Conservation (phyloP, 2,113 vertebrate genomes). For the Orientallactaga bullata region DNA sequence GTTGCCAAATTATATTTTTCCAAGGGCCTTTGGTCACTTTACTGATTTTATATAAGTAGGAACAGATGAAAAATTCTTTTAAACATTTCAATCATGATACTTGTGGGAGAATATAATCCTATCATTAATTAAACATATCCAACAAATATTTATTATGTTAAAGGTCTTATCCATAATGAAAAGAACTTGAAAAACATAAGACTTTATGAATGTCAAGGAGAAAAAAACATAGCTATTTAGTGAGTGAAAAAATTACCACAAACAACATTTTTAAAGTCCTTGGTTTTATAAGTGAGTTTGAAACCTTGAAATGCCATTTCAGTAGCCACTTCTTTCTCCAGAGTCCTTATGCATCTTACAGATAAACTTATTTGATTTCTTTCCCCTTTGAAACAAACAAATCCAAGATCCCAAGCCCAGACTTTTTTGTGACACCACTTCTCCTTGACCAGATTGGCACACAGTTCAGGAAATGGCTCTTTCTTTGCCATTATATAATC, state of each 20-base stretch:
- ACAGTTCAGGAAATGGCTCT: background rate
- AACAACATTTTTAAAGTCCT: background rate
- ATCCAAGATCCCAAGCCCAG: background rate
- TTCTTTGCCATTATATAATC: background rate
- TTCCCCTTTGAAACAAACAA: background rate
- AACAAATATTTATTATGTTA: background rate
- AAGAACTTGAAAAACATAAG: background rate
- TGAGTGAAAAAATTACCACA: conserved; percentile 12
- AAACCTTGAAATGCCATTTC: background rate
- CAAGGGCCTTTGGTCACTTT: conserved; percentile 21
- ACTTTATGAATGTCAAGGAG: background rate
- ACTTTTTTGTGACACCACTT: background rate
- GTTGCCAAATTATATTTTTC: conserved; percentile 39
- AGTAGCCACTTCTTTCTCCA: background rate
- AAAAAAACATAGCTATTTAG: background rate
- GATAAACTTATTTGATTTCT: conserved; percentile 34
- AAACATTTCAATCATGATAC: conserved; percentile 3
- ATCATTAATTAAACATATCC: background rate
- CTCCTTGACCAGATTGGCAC: background rate
- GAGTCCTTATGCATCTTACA: background rate
- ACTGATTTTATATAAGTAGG: conserved; percentile 19
- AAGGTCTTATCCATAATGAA: background rate
- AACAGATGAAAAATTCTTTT: conserved; percentile 7
- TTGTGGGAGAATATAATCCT: conserved; percentile 5
- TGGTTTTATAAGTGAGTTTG: conserved; percentile 11